Base-by-base conservation (phyloP, 2,797 vertebrate genomes). In the Oryzias dopingdopingensis region DNA sequence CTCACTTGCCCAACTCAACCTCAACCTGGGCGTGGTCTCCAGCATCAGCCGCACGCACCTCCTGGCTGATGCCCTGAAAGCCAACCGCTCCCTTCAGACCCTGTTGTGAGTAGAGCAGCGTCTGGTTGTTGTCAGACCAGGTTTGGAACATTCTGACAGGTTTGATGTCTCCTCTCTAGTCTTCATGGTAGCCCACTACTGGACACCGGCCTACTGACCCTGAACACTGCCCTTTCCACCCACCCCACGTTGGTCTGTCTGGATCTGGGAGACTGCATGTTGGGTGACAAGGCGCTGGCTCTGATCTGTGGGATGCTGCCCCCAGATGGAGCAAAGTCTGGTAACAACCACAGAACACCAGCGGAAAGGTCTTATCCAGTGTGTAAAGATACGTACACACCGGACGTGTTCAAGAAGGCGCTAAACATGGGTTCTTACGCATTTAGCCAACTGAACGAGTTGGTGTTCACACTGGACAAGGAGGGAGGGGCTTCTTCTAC, bases 231-330 rank as follows among this genome's bases (percentile, higher is more conserved):
- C 5, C 91, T 98, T 77, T 93, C 94, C 23, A 92, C 93, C 52
- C 96, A 98, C 82, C 96, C 96, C 0, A 89, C 95, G 0, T 91
- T 98, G 37, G 92, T 98, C 76, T 93, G 94, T 67, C 89, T 98
- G 90, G 96, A 98, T 64, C 90, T 98, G 49, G 96, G 96, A 43
- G 96, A 98, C 88, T 97, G 96, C 77, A 93, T 96, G 92, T 88
- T 98, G 74, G 95, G 95, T 56, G 96, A 98, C 54, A 93, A 95
- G 87, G 96, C 94, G 2, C 91, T 98, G 79, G 90, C 92, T 56
- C 92, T 96, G 71, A 94, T 98, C 85, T 96, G 96, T 82, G 95
- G 96, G 68, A 93, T 98, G 77, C 91, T 98, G 65, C 96, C 96
- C 0, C 96, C 96, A 0, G 95, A 98, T 0, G 96, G 96, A 56